Conservation (phyloP, 2,797 vertebrate genomes). For the Buphagus erythrorhynchus region DNA sequence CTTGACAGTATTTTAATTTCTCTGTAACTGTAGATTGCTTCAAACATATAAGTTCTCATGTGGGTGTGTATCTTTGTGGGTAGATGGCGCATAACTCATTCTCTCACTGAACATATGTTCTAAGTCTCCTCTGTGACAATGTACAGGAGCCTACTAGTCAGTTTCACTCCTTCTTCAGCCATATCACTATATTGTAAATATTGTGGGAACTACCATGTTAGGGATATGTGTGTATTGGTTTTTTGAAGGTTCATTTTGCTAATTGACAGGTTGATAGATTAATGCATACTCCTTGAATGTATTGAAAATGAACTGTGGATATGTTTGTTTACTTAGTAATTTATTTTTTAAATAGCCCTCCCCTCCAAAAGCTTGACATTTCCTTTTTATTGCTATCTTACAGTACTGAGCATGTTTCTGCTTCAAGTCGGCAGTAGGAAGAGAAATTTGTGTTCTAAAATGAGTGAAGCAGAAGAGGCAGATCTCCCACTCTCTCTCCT, state of each 20-base stretch:
- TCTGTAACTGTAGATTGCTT: not conserved
- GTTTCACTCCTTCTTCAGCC: not conserved
- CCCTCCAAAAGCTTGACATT: not conserved
- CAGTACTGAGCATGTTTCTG: not conserved
- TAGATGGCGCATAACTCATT: not conserved
- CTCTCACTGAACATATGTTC: not conserved
- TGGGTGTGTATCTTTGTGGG: not conserved
- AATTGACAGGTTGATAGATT: not conserved
- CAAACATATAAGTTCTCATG: not conserved
- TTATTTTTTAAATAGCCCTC: not conserved
- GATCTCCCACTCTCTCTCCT: not conserved
- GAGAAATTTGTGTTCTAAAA: not conserved
- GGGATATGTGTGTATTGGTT: not conserved
- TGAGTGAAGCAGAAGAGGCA: not conserved
- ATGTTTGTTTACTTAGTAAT: not conserved
- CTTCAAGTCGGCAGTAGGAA: not conserved
- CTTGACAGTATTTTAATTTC: not conserved
- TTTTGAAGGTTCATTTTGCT: not conserved
- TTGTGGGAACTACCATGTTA: not conserved
- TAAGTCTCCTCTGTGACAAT: not conserved
- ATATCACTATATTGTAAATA: not conserved
- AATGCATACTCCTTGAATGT: not conserved
- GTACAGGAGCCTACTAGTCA: not conserved
- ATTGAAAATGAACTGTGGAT: not conserved
- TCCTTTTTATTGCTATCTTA: not conserved